These are phyloP conservation scores for Gymnobelideus leadbeateri DNA, from an alignment of 2,113 vertebrate genomes.

Conservation along the genomic window DNA sequence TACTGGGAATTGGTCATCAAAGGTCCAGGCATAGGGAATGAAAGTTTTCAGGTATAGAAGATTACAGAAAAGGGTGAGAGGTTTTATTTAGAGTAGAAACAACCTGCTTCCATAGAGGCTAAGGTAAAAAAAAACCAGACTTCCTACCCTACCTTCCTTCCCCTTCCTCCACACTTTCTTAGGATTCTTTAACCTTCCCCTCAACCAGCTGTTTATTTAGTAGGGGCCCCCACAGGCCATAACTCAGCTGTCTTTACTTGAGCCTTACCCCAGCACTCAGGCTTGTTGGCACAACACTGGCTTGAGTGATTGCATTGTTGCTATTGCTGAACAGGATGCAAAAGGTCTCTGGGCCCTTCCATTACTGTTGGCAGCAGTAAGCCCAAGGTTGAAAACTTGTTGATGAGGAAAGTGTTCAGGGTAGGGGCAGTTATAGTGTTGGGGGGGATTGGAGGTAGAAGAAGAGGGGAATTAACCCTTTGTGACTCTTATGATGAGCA, in stretches of 20 bases:
- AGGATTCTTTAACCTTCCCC: constrained; percentile 43
- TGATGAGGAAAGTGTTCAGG: constrained; percentile 1
- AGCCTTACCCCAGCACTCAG: constrained; percentile 83
- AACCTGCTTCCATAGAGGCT: not conserved
- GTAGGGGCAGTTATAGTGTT: not conserved
- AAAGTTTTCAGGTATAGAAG: not conserved
- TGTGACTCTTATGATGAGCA: not conserved
- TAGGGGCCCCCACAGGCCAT: constrained; percentile 50
- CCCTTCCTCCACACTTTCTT: not conserved
- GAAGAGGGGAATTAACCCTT: not conserved
- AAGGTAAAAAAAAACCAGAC: too few species aligned
- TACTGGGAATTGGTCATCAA: not conserved
- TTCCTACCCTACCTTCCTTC: not conserved
- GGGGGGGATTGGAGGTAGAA: not conserved
- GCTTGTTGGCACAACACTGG: constrained; percentile 76
- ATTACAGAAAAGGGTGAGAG: not conserved
- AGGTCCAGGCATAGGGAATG: not conserved
- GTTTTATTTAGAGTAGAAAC: not conserved
- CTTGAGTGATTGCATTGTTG: constrained; percentile 71
- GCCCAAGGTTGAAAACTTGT: not conserved
- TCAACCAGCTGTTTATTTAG: constrained; percentile 78
- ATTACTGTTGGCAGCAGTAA: constrained; percentile 42
- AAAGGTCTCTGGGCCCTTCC: not conserved
- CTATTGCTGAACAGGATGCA: not conserved
- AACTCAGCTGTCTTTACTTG: constrained; percentile 82